Percentiles rank a stretch among this genome's conserved stretches.
Conservation (phyloP, 2,797 vertebrate species). For the Jordanella pulchra region DNA sequence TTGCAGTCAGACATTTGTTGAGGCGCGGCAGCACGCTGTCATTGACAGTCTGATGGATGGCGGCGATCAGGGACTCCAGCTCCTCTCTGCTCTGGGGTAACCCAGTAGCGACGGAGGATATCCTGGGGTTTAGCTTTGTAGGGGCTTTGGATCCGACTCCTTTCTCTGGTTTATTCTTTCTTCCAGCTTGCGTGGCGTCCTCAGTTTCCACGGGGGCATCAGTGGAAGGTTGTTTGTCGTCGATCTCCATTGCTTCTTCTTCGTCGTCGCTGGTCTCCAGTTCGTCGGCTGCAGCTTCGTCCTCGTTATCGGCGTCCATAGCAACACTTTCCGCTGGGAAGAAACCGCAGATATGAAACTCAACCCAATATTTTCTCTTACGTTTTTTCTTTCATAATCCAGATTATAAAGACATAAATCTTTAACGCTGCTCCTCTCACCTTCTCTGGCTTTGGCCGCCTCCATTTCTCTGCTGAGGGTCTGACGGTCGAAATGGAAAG, state of each 20-base stretch:
- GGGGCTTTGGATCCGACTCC: not conserved
- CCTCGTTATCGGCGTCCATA: conserved; percentile 65
- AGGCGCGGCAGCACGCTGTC: conserved; percentile 88
- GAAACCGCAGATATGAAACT: not conserved
- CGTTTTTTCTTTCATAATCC: not conserved
- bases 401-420: not conserved
- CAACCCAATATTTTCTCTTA: no score
- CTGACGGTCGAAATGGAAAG: conserved; percentile 92
- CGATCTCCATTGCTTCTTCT: conserved; percentile 68
- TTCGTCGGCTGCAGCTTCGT: conserved; percentile 76
- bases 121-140: not conserved
- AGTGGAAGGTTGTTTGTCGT: conserved; percentile 27
- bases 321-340: conserved; percentile 44
- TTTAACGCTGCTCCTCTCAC: conserved; percentile 66
- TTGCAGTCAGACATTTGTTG: conserved; percentile 91
- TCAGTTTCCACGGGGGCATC: conserved; percentile 50
- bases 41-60: conserved; percentile 86
- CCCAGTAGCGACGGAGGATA: conserved; percentile 60
- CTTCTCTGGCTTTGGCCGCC: conserved; percentile 79
- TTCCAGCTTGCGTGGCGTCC: not conserved
- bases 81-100: conserved; percentile 87
- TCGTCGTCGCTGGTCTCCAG: conserved; percentile 70
- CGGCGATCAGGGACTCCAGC: conserved; percentile 82
- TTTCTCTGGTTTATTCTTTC: not conserved
- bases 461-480: conserved; percentile 89